phyloP scores from a whole-genome alignment of 2,797 vertebrate species.

The Betta splendens region DNA sequence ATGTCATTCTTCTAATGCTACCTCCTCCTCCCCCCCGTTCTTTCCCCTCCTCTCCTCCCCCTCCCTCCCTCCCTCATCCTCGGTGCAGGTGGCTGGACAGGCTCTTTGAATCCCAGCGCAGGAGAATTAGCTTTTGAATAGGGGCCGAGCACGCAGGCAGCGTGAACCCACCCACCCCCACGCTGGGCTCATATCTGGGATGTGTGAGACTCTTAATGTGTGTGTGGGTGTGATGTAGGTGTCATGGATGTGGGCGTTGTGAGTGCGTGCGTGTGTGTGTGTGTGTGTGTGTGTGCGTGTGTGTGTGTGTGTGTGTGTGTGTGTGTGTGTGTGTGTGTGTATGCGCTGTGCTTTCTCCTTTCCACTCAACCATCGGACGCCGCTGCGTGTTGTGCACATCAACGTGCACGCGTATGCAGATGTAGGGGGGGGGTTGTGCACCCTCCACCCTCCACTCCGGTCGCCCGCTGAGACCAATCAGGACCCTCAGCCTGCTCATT shows the following conservation, averaged over 20 bases:
- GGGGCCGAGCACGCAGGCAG: slow-evolving; percentile 42
- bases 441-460: slow-evolving; percentile 58
- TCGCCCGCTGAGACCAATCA: slow-evolving; percentile 74
- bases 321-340: slow-evolving; percentile 56
- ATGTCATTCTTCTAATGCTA: slow-evolving; percentile 77
- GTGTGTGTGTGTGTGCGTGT: slow-evolving; percentile 27
- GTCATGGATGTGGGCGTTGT: slow-evolving; percentile 58
- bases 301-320: no score
- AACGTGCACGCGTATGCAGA: slow-evolving; percentile 44
- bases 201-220: slow-evolving; percentile 62
- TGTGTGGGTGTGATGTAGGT: slow-evolving; percentile 65
- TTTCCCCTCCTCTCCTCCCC: slow-evolving; percentile 15
- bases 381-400: slow-evolving; percentile 18
- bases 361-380: slow-evolving; percentile 6
- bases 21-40: slow-evolving; percentile 47
- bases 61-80: slow-evolving; percentile 35
- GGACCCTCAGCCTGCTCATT: slow-evolving; percentile 65
- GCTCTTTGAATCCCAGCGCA: slow-evolving; percentile 57
- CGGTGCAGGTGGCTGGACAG: slow-evolving; percentile 72
- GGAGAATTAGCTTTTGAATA: slow-evolving; percentile 70
- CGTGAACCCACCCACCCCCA: slow-evolving; percentile 37
- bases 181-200: slow-evolving; percentile 44
- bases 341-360: slow-evolving; percentile 6
- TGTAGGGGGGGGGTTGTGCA: slow-evolving; percentile 61
- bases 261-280: slow-evolving; percentile 48